A percentile compares a stretch with the other conserved stretches of the same genome.
These are phyloP conservation scores for Cryptocheilus praepositus DNA, from an alignment of 2,888 invertebrate species.

Conservation along the genomic window DNA sequence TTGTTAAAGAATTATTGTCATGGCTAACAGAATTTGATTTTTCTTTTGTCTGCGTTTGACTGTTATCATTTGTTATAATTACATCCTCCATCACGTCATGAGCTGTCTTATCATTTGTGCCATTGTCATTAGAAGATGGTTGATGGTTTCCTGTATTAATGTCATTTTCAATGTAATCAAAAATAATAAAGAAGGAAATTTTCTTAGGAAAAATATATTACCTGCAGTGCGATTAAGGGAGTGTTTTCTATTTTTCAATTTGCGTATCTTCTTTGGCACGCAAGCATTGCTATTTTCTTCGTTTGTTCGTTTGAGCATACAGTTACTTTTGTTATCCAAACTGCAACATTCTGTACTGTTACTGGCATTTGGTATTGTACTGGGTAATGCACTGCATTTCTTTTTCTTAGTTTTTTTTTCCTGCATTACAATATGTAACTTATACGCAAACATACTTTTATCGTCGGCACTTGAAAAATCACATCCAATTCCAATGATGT, in stretches of 20 bases:
- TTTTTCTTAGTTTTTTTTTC: background rate
- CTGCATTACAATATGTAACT: constrained; percentile 28
- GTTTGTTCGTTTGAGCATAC: background rate
- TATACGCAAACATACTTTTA: constrained; percentile 36
- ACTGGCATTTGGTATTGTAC: background rate
- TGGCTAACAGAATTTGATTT: too few species aligned
- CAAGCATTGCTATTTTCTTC: background rate
- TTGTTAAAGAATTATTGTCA: too few species aligned
- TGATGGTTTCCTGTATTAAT: too few species aligned
- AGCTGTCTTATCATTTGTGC: background rate
- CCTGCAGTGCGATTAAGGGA: too few species aligned
- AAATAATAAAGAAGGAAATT: too few species aligned
- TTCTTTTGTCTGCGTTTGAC: background rate
- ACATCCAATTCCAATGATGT: constrained; percentile 78
- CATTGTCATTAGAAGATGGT: background rate
- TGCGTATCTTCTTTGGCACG: background rate
- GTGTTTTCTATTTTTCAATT: too few species aligned
- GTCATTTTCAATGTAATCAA: too few species aligned
- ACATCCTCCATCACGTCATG: too few species aligned
- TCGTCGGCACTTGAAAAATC: background rate
- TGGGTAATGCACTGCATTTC: background rate
- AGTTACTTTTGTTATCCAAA: background rate
- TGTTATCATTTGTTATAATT: background rate
- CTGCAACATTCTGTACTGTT: background rate
- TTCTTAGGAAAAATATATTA: too few species aligned